A percentile compares a stretch with the other conserved stretches of the same genome.
Evolutionary conservation across 2,888 invertebrate species (phyloP).

Genomic region (Hirtodrosophila cameraria): DNA sequence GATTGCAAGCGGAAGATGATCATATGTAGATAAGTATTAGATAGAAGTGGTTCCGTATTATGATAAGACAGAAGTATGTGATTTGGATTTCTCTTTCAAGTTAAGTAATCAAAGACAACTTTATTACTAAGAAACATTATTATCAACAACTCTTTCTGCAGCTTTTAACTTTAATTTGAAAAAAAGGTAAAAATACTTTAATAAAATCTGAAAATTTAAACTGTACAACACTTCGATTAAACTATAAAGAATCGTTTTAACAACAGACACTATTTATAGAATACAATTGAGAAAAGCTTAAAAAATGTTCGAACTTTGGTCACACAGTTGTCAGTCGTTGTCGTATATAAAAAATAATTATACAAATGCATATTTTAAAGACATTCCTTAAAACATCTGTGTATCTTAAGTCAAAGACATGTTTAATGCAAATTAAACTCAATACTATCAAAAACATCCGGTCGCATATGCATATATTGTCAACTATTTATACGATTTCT

Average conservation of each 20-base stretch:
- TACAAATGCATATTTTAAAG: conserved; percentile 12
- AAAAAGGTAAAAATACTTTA: no score
- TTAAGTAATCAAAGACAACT: no score
- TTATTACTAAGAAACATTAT: background rate
- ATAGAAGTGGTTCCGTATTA: conserved; percentile 39
- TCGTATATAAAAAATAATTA: background rate
- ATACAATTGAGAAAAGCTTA: background rate
- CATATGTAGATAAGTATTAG: conserved; percentile 14
- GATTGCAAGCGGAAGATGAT: conserved; percentile 34
- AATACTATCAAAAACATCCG: conserved; percentile 51
- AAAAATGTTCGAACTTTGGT: background rate
- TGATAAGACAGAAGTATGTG: background rate
- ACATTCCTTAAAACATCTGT: conserved; percentile 34
- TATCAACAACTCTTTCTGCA: no score
- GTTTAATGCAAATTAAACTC: conserved; percentile 49
- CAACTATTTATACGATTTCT: conserved; percentile 68
- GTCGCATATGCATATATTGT: conserved; percentile 32
- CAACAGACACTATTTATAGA: background rate
- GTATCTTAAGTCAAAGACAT: background rate
- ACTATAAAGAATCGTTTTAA: background rate
- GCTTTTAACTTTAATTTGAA: no score
- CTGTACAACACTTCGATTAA: no score
- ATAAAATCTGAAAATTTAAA: no score
- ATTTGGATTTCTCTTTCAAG: no score
- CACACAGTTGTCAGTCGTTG: conserved; percentile 33